These are phyloP conservation scores for Pholis gunnellus DNA, from an alignment of 2,113 vertebrate genomes.

Conservation along the genomic window DNA sequence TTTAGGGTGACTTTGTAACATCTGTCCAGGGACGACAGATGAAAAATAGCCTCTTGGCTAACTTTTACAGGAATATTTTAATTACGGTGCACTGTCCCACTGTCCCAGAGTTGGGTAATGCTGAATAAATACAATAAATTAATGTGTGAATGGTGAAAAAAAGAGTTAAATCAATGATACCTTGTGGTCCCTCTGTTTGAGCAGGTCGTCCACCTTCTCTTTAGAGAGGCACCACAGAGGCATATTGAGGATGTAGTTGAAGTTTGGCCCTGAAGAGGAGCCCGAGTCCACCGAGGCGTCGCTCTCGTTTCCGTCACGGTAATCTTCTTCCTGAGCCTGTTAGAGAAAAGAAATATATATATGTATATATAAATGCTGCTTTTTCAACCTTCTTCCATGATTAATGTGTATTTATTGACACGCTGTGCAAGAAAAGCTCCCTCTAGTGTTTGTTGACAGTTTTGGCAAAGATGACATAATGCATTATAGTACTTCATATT, in stretches of 20 bases:
- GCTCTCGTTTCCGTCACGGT: slow-evolving; percentile 88
- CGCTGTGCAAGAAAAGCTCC: background rate
- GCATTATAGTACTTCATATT: too few relatives aligned
- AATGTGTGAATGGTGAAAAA: background rate
- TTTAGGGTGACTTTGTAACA: too few relatives aligned
- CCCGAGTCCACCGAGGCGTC: slow-evolving; percentile 91
- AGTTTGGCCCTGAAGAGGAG: slow-evolving; percentile 92
- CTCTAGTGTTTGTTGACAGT: background rate
- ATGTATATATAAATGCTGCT: background rate
- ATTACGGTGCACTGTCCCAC: background rate
- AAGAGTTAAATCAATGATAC: slow-evolving; percentile 71
- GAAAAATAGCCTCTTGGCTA: too few relatives aligned
- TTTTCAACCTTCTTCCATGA: background rate
- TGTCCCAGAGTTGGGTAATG: background rate
- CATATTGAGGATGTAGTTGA: slow-evolving; percentile 99
- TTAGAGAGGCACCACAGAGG: slow-evolving; percentile 97
- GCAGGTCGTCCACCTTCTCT: slow-evolving; percentile 97
- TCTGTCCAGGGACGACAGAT: too few relatives aligned
- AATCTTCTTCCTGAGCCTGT: slow-evolving; percentile 92
- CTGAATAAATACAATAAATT: background rate
- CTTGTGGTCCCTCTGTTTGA: slow-evolving; percentile 96
- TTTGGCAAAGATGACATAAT: background rate
- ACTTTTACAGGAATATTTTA: too few relatives aligned
- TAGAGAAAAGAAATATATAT: background rate
- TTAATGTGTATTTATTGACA: background rate